Conservation (phyloP, 2,888 invertebrate genomes). For the Hofmannophila pseudospretella region DNA sequence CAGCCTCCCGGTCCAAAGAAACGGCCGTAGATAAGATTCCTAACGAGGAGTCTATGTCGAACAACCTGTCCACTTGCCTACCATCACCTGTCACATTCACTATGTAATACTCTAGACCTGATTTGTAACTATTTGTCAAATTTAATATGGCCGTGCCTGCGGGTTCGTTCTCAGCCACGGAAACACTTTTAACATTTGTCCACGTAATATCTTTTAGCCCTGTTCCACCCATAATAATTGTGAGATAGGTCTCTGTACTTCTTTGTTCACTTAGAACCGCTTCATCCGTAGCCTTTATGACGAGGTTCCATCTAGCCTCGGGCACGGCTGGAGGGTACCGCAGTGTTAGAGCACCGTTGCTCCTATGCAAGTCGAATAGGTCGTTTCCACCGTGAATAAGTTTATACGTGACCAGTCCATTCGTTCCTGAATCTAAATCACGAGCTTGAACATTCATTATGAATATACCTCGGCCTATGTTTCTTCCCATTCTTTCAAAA, state of each 20-base stretch:
- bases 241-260: conserved; percentile 91
- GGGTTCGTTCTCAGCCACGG: conserved; percentile 93
- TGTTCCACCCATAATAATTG: conserved; percentile 84
- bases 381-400: conserved; percentile 87
- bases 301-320: conserved; percentile 88
- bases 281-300: conserved; percentile 93
- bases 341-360: conserved; percentile 85
- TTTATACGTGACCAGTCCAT: conserved; percentile 95
- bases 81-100: conserved; percentile 88
- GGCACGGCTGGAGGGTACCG: conserved; percentile 77
- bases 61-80: conserved; percentile 90
- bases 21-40: conserved; percentile 93
- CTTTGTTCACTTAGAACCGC: conserved; percentile 92
- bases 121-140: conserved; percentile 83
- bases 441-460: conserved; percentile 89
- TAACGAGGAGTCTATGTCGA: conserved; percentile 92
- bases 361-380: conserved; percentile 88
- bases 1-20: conserved; percentile 89
- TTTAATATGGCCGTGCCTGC: conserved; percentile 91
- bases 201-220: conserved; percentile 78
- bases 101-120: conserved; percentile 91
- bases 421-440: conserved; percentile 94
- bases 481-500: conserved; percentile 66
- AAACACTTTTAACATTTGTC: conserved; percentile 83
- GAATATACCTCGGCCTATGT: conserved; percentile 77